These are phyloP conservation scores for Myripristis jacobus DNA, from an alignment of 2,797 vertebrate genomes.

Conservation along the genomic window DNA sequence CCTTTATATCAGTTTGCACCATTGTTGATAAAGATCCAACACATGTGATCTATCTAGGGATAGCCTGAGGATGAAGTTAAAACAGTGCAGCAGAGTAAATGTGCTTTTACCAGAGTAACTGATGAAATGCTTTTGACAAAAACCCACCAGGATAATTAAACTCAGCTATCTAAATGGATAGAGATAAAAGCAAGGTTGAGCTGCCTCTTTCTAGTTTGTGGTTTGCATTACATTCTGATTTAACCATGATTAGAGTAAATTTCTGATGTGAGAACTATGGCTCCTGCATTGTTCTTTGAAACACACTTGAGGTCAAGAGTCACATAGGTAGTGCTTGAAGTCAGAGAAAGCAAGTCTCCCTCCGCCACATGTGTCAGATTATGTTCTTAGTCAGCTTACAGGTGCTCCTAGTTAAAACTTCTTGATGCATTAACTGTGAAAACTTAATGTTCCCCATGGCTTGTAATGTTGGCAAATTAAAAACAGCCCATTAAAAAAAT, in stretches of 20 bases:
- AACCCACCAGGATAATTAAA: slow-evolving; percentile 49
- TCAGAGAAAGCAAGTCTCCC: slow-evolving; percentile 39
- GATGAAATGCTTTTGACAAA: slow-evolving; percentile 62
- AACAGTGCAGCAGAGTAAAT: slow-evolving; percentile 8
- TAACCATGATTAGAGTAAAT: slow-evolving; percentile 45
- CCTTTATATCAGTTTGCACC: background rate
- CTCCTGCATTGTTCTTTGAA: slow-evolving; percentile 50
- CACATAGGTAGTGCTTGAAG: slow-evolving; percentile 62
- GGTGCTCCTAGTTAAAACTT: slow-evolving; percentile 81
- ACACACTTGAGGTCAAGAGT: slow-evolving; percentile 63
- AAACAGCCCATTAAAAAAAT: slow-evolving; percentile 64
- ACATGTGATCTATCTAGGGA: slow-evolving; percentile 11
- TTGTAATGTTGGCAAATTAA: slow-evolving; percentile 73
- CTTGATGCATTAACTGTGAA: slow-evolving; percentile 80
- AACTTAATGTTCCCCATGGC: slow-evolving; percentile 70
- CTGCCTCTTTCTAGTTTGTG: slow-evolving; percentile 46
- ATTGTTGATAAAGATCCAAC: background rate
- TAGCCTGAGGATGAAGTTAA: slow-evolving; percentile 17
- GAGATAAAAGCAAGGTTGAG: slow-evolving; percentile 59
- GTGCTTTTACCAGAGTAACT: slow-evolving; percentile 13
- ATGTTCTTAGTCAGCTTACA: slow-evolving; percentile 66
- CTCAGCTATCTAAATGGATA: slow-evolving; percentile 57
- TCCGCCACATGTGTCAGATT: slow-evolving; percentile 75
- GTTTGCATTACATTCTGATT: slow-evolving; percentile 60
- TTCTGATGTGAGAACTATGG: slow-evolving; percentile 50